Evolutionary conservation across 2,113 vertebrate genomes (phyloP).

Genomic region (Odocoileus hemionus): DNA sequence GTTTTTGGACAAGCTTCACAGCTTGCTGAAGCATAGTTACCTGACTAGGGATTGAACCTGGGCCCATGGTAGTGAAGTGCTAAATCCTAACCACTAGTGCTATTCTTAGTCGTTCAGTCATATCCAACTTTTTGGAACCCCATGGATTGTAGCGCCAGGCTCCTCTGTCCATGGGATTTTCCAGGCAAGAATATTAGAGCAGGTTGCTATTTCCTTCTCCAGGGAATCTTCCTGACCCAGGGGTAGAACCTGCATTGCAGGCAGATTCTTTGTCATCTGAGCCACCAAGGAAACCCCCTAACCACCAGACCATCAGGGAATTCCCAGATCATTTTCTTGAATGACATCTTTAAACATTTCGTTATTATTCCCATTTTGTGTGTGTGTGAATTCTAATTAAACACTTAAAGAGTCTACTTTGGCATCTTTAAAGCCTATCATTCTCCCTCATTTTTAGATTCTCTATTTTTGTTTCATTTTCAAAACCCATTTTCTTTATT

Average conservation of each 20-base stretch:
- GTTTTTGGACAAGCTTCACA: background rate
- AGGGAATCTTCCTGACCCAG: background rate
- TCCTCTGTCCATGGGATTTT: background rate
- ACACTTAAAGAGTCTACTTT: background rate
- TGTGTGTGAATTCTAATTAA: background rate
- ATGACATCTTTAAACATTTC: background rate
- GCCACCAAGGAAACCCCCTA: background rate
- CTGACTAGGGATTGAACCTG: background rate
- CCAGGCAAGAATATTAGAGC: background rate
- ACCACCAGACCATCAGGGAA: background rate
- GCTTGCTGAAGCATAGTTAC: background rate
- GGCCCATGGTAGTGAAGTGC: background rate
- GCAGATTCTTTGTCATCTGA: background rate
- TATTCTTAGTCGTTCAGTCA: background rate
- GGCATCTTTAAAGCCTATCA: background rate
- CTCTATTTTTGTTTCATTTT: background rate
- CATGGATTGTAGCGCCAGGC: background rate
- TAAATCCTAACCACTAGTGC: background rate
- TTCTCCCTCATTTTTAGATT: background rate
- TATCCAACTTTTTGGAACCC: background rate
- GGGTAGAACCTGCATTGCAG: background rate
- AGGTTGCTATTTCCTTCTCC: background rate
- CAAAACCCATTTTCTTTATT: background rate
- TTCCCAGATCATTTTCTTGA: background rate
- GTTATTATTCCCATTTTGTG: background rate